Conservation (phyloP, 2,888 invertebrate genomes). For the Meta bourneti region DNA sequence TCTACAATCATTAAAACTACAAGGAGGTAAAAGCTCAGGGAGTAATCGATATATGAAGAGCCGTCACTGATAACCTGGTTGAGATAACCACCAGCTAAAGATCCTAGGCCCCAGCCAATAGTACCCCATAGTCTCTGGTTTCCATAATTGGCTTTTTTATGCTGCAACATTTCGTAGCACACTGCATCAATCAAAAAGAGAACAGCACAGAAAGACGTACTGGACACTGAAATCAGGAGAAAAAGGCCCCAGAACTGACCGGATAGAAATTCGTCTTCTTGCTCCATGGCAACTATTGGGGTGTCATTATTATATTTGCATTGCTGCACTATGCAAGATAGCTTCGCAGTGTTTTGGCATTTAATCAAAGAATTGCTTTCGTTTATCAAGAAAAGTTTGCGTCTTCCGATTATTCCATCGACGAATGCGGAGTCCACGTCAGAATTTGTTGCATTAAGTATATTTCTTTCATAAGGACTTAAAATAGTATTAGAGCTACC, state of each 20-base stretch:
- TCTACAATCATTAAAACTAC: slow-evolving; percentile 50
- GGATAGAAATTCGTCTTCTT: slow-evolving; percentile 41
- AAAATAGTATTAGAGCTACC: too few species aligned
- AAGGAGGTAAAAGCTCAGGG: slow-evolving; percentile 70
- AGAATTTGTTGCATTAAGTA: too few species aligned
- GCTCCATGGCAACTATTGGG: background rate
- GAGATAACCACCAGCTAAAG: slow-evolving; percentile 88
- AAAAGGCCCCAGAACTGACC: slow-evolving; percentile 89
- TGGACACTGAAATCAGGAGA: slow-evolving; percentile 87
- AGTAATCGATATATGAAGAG: slow-evolving; percentile 41
- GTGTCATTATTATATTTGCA: background rate
- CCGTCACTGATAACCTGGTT: slow-evolving; percentile 83
- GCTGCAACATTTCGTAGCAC: slow-evolving; percentile 91
- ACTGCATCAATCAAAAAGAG: slow-evolving; percentile 94
- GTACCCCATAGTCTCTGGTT: slow-evolving; percentile 93
- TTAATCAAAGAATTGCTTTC: background rate
- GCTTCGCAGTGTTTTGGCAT: background rate
- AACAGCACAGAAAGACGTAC: slow-evolving; percentile 92
- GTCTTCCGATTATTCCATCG: background rate
- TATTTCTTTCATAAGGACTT: too few species aligned
- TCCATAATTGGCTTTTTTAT: slow-evolving; percentile 88
- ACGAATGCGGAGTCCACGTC: background rate
- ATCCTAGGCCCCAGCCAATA: slow-evolving; percentile 90
- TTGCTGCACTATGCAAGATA: background rate
- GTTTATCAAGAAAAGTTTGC: background rate